Percentiles rank a stretch among this genome's conserved stretches.
Evolutionary conservation across 2,888 invertebrate species (phyloP).

Genomic region (Adelphocoris suturalis): DNA sequence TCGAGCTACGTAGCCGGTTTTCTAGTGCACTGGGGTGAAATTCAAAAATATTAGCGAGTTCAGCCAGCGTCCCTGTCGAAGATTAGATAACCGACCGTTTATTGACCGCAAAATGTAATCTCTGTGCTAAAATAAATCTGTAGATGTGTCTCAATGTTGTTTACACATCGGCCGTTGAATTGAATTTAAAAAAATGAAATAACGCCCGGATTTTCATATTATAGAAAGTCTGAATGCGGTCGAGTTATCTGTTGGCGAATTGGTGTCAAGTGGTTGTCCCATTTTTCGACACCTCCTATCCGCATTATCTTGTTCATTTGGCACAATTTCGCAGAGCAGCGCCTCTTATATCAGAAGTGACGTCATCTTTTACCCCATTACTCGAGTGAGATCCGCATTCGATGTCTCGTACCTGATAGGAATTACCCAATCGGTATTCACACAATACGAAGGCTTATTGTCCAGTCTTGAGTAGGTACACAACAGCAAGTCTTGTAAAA

Average conservation of each 20-base stretch:
- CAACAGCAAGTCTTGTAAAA: too few relatives aligned
- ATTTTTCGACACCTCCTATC: slow-evolving; percentile 11
- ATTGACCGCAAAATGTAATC: slow-evolving; percentile 58
- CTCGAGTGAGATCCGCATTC: too few relatives aligned
- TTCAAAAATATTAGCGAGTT: neutral
- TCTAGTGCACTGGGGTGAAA: slow-evolving; percentile 56
- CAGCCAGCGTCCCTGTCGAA: slow-evolving; percentile 11
- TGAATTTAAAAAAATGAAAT: neutral
- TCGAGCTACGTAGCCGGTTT: neutral
- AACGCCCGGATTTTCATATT: too few relatives aligned
- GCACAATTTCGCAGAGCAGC: neutral
- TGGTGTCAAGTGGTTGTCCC: slow-evolving; percentile 32
- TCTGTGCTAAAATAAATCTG: neutral
- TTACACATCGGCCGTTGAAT: neutral
- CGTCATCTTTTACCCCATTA: too few relatives aligned
- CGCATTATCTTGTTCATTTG: neutral
- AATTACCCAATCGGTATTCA: too few relatives aligned
- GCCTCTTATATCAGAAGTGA: too few relatives aligned
- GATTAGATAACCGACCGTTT: slow-evolving; percentile 59
- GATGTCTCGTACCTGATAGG: too few relatives aligned
- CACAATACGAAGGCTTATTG: too few relatives aligned
- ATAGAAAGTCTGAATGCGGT: neutral
- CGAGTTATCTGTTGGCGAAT: neutral
- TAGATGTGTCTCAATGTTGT: neutral
- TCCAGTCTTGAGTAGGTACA: too few relatives aligned